Evolutionary conservation across 2,113 vertebrate genomes (phyloP).

Genomic region (Okapia johnstoni): DNA sequence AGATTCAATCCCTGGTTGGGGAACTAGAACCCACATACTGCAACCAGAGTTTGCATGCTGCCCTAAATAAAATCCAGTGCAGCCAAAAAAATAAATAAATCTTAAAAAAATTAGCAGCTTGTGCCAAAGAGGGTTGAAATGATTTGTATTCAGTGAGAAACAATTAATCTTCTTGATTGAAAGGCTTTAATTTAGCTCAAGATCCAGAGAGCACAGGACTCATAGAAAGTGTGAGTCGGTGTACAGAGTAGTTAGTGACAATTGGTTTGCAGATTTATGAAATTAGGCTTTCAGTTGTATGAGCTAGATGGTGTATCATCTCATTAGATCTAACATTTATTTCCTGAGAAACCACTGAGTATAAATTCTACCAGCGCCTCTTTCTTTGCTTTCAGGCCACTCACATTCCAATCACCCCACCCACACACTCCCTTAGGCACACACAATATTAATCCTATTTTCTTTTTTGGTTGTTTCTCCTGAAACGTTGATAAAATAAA

Average conservation of each 20-base stretch:
- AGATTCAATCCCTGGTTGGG: not conserved
- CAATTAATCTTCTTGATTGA: not conserved
- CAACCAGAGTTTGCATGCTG: not conserved
- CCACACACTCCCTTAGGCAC: not conserved
- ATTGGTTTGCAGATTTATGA: not conserved
- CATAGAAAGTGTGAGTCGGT: not conserved
- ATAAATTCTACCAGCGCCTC: not conserved
- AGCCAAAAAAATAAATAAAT: not conserved
- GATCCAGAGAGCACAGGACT: not conserved
- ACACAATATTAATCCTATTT: not conserved
- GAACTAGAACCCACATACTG: not conserved
- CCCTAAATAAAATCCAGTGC: not conserved
- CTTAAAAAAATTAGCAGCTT: not conserved
- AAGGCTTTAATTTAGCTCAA: not conserved
- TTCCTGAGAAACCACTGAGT: not conserved
- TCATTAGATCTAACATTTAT: not conserved
- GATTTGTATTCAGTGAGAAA: not conserved
- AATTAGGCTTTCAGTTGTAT: not conserved
- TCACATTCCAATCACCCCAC: not conserved
- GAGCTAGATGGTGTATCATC: not conserved
- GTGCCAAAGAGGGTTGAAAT: not conserved
- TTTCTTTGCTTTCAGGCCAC: not conserved
- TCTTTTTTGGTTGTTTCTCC: not conserved
- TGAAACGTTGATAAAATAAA: constrained; percentile 1
- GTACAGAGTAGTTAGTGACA: not conserved